These are phyloP conservation scores for Hesperia comma DNA, from an alignment of 2,888 invertebrate species.

Conservation along the genomic window DNA sequence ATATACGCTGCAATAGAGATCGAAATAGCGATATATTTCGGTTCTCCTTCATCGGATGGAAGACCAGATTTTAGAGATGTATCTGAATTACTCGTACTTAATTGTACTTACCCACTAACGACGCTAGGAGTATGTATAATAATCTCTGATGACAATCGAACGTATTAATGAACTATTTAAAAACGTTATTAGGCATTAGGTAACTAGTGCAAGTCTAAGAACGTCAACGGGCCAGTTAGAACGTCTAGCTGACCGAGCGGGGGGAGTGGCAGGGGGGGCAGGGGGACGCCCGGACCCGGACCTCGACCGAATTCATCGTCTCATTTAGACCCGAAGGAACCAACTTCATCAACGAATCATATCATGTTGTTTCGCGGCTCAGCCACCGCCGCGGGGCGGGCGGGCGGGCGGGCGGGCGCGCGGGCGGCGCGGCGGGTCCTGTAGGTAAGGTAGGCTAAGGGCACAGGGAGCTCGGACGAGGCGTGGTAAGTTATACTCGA, in stretches of 20 bases:
- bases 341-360: conserved; percentile 26
- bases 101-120: not conserved
- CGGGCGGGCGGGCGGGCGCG: too few species aligned
- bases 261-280: too few species aligned
- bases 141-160: not conserved
- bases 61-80: too few species aligned
- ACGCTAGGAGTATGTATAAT: not conserved
- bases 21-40: not conserved
- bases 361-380: conserved; percentile 6
- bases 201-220: too few species aligned
- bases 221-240: too few species aligned
- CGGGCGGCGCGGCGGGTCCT: not conserved
- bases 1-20: not conserved
- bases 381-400: too few species aligned
- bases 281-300: too few species aligned
- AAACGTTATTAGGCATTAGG: too few species aligned
- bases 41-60: not conserved
- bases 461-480: not conserved
- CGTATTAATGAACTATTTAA: too few species aligned
- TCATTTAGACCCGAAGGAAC: conserved; percentile 13
- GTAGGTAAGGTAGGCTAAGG: conserved; percentile 12
- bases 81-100: not conserved
- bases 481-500: conserved; percentile 11
- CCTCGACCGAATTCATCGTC: not conserved
- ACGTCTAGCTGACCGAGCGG: too few species aligned